Evolutionary conservation across 2,797 vertebrate genomes (phyloP).

Genomic region (Hippopotamyrus pictus): DNA sequence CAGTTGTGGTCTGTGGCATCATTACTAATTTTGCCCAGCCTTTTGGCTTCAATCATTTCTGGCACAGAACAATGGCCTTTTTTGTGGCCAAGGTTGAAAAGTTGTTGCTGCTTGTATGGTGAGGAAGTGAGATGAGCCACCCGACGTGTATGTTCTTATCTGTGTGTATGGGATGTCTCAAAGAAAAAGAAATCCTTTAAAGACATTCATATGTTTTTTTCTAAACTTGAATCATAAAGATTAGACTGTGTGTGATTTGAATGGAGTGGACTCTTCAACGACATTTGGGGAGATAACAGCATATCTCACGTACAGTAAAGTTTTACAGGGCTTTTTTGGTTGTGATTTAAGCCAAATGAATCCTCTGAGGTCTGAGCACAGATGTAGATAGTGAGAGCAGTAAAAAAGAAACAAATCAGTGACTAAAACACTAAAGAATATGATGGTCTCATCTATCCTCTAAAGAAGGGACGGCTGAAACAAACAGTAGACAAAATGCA

Average conservation of each 20-base stretch:
- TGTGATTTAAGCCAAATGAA: constrained; percentile 1
- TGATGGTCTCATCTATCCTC: neutral
- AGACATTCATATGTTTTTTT: neutral
- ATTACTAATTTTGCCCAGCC: neutral
- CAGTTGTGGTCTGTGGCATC: neutral
- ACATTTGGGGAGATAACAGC: neutral
- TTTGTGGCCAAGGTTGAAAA: neutral
- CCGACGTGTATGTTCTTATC: neutral
- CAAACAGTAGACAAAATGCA: neutral
- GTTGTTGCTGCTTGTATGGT: neutral
- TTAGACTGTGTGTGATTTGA: neutral
- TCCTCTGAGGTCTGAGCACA: neutral
- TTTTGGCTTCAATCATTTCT: neutral
- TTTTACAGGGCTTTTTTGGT: neutral
- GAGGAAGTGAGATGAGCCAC: neutral
- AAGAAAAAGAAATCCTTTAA: neutral
- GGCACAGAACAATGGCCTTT: neutral
- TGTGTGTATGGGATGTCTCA: neutral
- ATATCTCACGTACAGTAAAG: neutral
- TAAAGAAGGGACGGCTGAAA: neutral
- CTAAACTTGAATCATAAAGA: neutral
- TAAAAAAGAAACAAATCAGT: neutral
- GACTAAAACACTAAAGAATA: neutral
- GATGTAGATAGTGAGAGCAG: neutral
- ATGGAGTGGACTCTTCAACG: neutral